These are phyloP conservation scores for Drosophila macrospina DNA, from an alignment of 2,888 invertebrate species.

Conservation along the genomic window DNA sequence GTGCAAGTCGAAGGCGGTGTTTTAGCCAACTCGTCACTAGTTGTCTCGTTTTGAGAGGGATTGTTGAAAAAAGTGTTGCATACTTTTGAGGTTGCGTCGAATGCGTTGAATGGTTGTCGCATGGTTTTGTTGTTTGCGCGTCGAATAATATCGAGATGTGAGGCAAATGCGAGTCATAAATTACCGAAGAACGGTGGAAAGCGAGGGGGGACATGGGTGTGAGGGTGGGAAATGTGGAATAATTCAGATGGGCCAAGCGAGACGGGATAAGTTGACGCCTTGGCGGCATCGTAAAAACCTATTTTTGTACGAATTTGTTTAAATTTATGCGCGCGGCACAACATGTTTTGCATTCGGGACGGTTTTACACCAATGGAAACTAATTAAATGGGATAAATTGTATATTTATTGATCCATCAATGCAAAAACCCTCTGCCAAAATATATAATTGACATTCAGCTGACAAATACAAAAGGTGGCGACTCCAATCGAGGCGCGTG, in stretches of 20 bases:
- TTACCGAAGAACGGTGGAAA: slow-evolving; percentile 36
- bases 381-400: slow-evolving; percentile 66
- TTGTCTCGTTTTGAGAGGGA: not conserved
- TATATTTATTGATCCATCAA: slow-evolving; percentile 61
- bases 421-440: slow-evolving; percentile 4
- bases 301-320: slow-evolving; percentile 66
- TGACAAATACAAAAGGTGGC: slow-evolving; percentile 21
- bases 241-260: slow-evolving; percentile 24
- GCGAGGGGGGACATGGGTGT: slow-evolving; percentile 7
- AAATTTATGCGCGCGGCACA: slow-evolving; percentile 77
- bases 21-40: not conserved
- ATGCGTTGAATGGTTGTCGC: slow-evolving; percentile 20
- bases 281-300: slow-evolving; percentile 73
- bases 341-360: slow-evolving; percentile 66
- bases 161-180: slow-evolving; percentile 71
- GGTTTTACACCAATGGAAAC: slow-evolving; percentile 70
- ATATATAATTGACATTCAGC: slow-evolving; percentile 43
- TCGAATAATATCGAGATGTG: slow-evolving; percentile 33
- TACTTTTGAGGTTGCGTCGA: slow-evolving; percentile 58
- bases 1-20: not conserved
- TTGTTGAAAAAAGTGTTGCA: slow-evolving; percentile 37
- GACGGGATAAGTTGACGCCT: slow-evolving; percentile 48
- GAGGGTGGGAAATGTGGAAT: slow-evolving; percentile 29
- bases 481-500: slow-evolving; percentile 35
- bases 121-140: slow-evolving; percentile 6